Base-by-base conservation (phyloP, 2,797 vertebrate genomes). In the Chiroxiphia lanceolata region DNA sequence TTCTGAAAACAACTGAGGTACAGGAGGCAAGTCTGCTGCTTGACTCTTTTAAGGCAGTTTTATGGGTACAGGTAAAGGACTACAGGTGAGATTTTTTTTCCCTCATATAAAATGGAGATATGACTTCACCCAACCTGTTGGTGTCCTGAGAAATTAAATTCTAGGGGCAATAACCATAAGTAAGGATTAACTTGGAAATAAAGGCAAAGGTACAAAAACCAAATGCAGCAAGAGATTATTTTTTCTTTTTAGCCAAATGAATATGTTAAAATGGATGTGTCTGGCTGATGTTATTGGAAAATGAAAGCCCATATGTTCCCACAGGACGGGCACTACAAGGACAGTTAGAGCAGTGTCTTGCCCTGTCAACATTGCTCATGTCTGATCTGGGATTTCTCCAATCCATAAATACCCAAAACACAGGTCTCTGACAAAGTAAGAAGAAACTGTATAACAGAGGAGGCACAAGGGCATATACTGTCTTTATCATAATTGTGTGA, bases 1-100 rank as follows among this genome's bases (percentile, higher is more conserved):
- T 27, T 95, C 34, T 89, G 79, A 59, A 76, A 85, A 54, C 70
- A 71, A 20, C 68, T 51, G 53, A 84, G 51, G 36, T 74, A 31
- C 69, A 7, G 16, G 87, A 79, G 67, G 45, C 78, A 82, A 71
- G 78, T 59, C 61, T 79, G 57, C 70, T 59, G 29, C 38, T 91
- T 87, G 42, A 85, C 54, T 93, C 38, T 82, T 75, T 74, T 50
- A 16, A 70, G 74, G 40, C 50, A 68, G 91, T 94, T 90, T 69
- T 80, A 54, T 56, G 36, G n/a, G 75, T 83, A 38, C 1, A 7
- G 36, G 27, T 68, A 56, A 53, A 70, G 50, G 48, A 40, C 45
- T 89, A 59, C 29, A 36, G 60, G 51, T 75, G 78, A 92, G 48
- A 60, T 33, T 36, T 57, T 91, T 85, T 76, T 50, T 1, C 40